A percentile compares a stretch with the other conserved stretches of the same genome.
Conservation (phyloP, 53 echinoderm and acorn worm species). For the Paracentrotus lividus region DNA sequence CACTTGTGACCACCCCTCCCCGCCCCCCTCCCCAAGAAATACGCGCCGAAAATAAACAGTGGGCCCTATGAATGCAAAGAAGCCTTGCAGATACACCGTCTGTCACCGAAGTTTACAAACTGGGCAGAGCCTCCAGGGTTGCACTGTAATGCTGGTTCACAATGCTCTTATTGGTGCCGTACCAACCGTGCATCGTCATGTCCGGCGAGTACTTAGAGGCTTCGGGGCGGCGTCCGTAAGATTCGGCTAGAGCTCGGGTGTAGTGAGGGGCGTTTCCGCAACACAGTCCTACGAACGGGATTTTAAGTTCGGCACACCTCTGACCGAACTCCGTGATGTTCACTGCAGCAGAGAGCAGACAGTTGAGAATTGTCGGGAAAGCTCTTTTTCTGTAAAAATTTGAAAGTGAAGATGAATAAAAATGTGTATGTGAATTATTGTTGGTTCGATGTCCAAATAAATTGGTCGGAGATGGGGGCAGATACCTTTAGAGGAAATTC, state of each 20-base stretch:
- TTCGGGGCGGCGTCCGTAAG: constrained; percentile 83
- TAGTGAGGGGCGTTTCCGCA: constrained; percentile 94
- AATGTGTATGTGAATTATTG: too few relatives aligned
- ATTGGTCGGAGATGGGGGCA: too few relatives aligned
- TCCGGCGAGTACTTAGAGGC: constrained; percentile 87
- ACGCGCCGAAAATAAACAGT: too few relatives aligned
- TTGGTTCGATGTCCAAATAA: too few relatives aligned
- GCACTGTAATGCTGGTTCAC: too few relatives aligned
- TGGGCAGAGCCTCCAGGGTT: too few relatives aligned
- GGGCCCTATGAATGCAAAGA: too few relatives aligned
- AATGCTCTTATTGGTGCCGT: too few relatives aligned
- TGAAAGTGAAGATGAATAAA: too few relatives aligned
- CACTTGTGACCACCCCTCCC: neutral
- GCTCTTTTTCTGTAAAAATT: constrained; percentile 72
- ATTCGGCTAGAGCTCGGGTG: constrained; percentile 88
- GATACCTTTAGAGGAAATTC: too few relatives aligned
- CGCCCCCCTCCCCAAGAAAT: neutral
- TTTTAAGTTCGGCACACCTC: neutral
- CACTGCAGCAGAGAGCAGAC: constrained; percentile 69
- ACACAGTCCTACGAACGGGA: constrained; percentile 90
- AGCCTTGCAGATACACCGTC: too few relatives aligned
- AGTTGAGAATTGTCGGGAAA: constrained; percentile 88
- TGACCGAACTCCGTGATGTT: constrained; percentile 10
- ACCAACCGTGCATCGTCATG: constrained; percentile 73
- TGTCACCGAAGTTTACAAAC: too few relatives aligned